Conservation (phyloP, 2,888 invertebrate genomes). For the Apoderus coryli region DNA sequence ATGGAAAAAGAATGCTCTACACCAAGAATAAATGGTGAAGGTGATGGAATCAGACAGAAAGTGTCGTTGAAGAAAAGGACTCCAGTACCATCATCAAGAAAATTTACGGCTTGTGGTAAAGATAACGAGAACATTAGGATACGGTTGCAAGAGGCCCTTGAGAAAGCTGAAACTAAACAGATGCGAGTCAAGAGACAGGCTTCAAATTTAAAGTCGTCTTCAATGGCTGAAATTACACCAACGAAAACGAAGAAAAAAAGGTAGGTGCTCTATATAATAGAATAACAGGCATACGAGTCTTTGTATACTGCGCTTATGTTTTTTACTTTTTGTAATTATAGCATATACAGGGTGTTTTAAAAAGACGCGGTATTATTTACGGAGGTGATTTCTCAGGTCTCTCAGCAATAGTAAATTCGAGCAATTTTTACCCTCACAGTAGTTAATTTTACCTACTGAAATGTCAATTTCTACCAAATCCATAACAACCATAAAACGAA, state of each 20-base stretch:
- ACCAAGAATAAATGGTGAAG: constrained; percentile 18
- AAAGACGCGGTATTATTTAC: background rate
- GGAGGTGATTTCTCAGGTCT: background rate
- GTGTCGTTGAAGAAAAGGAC: constrained; percentile 17
- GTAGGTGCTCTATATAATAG: constrained; percentile 14
- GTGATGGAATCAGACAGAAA: constrained; percentile 21
- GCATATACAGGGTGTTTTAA: too few species aligned
- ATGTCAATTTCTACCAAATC: too few species aligned
- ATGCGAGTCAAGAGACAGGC: constrained; percentile 7
- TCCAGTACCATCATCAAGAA: constrained; percentile 24
- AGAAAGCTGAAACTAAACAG: constrained; percentile 11
- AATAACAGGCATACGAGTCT: too few species aligned
- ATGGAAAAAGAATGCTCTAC: too few species aligned
- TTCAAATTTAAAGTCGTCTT: constrained; percentile 17
- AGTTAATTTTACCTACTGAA: too few species aligned
- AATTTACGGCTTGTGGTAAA: constrained; percentile 21
- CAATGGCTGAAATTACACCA: constrained; percentile 26
- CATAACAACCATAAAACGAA: too few species aligned
- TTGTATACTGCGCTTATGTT: background rate
- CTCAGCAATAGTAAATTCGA: too few species aligned
- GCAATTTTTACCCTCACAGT: too few species aligned
- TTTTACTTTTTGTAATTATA: too few species aligned
- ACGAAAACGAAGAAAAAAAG: constrained; percentile 19
- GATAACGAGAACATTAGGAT: constrained; percentile 16
- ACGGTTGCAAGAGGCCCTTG: constrained; percentile 20